Base-by-base conservation (phyloP, 2,113 vertebrate genomes). In the Galemys pyrenaicus region DNA sequence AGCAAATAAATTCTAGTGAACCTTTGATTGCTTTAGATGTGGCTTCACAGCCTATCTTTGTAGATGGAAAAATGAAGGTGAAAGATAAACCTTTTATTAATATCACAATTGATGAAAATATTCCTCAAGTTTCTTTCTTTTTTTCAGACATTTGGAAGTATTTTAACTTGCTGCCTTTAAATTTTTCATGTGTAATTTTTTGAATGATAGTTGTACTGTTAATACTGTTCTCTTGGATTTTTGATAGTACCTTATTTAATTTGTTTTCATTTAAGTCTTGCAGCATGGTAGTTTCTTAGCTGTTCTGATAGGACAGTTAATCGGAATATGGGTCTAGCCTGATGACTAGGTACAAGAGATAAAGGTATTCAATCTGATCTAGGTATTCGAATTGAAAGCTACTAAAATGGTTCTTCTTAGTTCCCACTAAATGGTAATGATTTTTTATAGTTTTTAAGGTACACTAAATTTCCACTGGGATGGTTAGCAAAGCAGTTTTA, bases 11-110 rank as follows among this genome's bases (percentile, higher is more conserved):
- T 93, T 91, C 30, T 84, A 89, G 60, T 92, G 77, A 94, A 87
- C 35, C 81, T 94, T 65, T 89, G 41, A 65, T 80, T 96, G 41
- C 74, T 95, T 94, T 95, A 91, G 46, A 94, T 95, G 41, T 96
- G 54, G n/a, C 91, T 96, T 92, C 15, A 91, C 4, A 96, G 71
- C 77, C 46, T 93, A 12, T 89, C 24, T 92, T 87, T 93, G 78
- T 56, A 93, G 83, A 77, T 94, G 64, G 26, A 94, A 73, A 92
- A 91, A 54, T 83, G n/a, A 97, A 77, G 78, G 19, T 44, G 75
- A 94, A 94, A 91, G 20, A 79, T 46, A 75, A 87, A 81, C 39
- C 28, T 71, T 44, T 95, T 95, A 32, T 86, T 80, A 81, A 0
- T 81, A 83, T 90, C 92, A 96, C 28, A 15, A 85, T 77, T 95